Evolutionary conservation across 35 echinoderm and acorn worm species (phyloP).

Genomic region (Acanthaster planci): DNA sequence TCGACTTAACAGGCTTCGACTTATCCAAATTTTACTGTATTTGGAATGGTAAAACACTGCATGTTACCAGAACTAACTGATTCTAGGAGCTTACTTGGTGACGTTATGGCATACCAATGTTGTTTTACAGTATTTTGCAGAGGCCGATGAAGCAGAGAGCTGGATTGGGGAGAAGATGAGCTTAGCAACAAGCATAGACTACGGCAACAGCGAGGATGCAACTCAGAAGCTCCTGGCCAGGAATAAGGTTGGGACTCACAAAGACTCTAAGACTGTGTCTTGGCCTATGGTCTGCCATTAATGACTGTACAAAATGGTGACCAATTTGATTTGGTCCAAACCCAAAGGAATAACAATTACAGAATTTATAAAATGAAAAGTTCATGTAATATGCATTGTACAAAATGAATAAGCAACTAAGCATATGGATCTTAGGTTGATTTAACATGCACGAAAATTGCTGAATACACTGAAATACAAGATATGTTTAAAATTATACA

Average conservation of each 20-base stretch:
- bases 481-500: no score
- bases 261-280: not conserved
- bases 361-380: no score
- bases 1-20: no score
- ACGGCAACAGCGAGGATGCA: constrained; percentile 83
- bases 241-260: constrained; percentile 54
- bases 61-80: not conserved
- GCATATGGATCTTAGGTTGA: no score
- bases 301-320: not conserved
- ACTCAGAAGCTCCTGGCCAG: constrained; percentile 71
- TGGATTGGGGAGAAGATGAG: constrained; percentile 83
- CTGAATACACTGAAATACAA: no score
- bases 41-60: not conserved
- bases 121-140: constrained; percentile 64
- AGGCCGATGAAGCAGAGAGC: constrained; percentile 77
- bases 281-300: not conserved
- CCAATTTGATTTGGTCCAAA: not conserved
- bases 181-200: constrained; percentile 56
- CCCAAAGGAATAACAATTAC: no score
- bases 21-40: no score
- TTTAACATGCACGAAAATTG: no score
- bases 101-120: not conserved
- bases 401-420: no score
- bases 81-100: not conserved
- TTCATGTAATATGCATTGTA: no score